phyloP scores from a whole-genome alignment of 2,888 invertebrate species.

The Neoascia interrupta region DNA sequence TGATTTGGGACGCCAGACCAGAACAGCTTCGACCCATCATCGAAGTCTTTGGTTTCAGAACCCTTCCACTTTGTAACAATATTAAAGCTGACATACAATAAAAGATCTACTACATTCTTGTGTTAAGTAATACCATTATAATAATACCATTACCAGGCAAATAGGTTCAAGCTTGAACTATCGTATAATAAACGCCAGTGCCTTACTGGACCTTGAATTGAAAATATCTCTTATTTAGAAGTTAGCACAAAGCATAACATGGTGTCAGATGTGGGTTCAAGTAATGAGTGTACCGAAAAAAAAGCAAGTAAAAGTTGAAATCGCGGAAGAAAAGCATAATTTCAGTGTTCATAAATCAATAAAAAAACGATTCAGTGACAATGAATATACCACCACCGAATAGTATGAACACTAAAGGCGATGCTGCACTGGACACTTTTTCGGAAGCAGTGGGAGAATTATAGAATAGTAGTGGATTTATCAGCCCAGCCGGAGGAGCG shows the following conservation, averaged over 20 bases:
- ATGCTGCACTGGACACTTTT: conserved; percentile 12
- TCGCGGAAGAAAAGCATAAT: neutral
- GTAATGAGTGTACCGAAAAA: neutral
- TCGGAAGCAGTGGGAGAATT: conserved; percentile 9
- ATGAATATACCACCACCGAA: conserved; percentile 24
- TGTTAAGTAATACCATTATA: no score
- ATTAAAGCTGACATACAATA: no score
- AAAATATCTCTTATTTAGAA: no score
- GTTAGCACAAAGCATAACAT: conserved; percentile 7
- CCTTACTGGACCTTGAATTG: no score
- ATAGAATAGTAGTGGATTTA: conserved; percentile 2
- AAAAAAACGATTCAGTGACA: neutral
- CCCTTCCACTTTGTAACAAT: no score
- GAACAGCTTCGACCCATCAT: no score
- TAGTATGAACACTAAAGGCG: conserved; percentile 5
- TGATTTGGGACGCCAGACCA: no score
- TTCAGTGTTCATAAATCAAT: neutral
- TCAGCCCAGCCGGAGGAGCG: conserved; percentile 5
- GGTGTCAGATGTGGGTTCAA: conserved; percentile 14
- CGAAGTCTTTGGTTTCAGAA: no score
- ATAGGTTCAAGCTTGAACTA: no score
- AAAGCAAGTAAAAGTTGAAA: neutral
- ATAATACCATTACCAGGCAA: no score
- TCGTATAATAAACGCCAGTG: no score
- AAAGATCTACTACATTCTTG: no score